These are phyloP conservation scores for Chaetodon trifasciatus DNA, from an alignment of 2,797 vertebrate species.

Conservation along the genomic window DNA sequence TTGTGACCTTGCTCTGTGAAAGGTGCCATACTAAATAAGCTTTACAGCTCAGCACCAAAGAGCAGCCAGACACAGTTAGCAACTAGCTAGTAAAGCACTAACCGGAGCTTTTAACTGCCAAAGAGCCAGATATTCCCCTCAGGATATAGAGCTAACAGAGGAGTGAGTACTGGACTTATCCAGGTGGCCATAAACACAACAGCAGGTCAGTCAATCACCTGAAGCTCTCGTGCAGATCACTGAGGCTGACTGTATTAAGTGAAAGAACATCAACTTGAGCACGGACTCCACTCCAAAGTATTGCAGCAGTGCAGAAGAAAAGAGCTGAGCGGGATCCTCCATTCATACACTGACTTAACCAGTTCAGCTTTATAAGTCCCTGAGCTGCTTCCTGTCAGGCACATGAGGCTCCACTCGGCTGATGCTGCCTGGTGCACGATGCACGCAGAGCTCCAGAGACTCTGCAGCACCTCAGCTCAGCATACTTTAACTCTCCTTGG, in stretches of 20 bases:
- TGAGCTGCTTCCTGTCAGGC: slow-evolving; percentile 21
- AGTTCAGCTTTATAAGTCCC: neutral
- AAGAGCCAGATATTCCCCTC: slow-evolving; percentile 1
- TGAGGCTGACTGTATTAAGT: neutral
- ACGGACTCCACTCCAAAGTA: neutral
- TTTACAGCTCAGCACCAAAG: too few species aligned
- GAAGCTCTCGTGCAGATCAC: neutral
- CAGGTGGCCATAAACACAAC: neutral
- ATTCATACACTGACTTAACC: neutral
- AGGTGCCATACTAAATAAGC: too few species aligned
- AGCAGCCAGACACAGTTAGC: too few species aligned
- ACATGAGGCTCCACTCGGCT: slow-evolving; percentile 16
- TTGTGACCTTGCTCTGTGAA: too few species aligned
- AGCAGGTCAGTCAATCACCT: neutral
- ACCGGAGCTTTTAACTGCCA: neutral
- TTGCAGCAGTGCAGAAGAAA: neutral
- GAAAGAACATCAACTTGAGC: neutral
- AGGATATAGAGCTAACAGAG: neutral
- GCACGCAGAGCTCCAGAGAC: slow-evolving; percentile 30
- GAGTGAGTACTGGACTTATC: neutral
- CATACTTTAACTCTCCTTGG: slow-evolving; percentile 31
- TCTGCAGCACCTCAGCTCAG: slow-evolving; percentile 32
- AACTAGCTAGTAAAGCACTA: neutral
- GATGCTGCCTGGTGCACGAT: slow-evolving; percentile 22
- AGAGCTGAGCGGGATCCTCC: neutral